Evolutionary conservation across 2,797 vertebrate species (phyloP).

Genomic region (Rachycentron canadum): DNA sequence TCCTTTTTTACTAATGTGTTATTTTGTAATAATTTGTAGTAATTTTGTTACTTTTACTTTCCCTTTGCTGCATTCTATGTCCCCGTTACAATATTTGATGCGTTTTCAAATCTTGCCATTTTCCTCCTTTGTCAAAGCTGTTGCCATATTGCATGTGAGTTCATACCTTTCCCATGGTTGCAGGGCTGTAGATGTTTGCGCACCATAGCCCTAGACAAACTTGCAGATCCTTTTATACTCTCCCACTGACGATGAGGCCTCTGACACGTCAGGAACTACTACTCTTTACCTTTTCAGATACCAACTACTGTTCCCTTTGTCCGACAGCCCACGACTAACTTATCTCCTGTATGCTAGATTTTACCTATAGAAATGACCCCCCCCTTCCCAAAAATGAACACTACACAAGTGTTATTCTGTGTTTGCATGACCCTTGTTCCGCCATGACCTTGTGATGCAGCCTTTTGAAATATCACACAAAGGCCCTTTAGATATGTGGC

Average conservation of each 20-base stretch:
- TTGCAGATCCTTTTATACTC: conserved; percentile 80
- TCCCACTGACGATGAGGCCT: conserved; percentile 71
- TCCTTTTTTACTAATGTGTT: too few species aligned
- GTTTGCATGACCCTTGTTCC: conserved; percentile 75
- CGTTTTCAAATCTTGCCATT: conserved; percentile 24
- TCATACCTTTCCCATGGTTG: conserved; percentile 88
- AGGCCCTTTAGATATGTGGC: conserved; percentile 69
- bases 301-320: conserved; percentile 75
- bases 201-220: conserved; percentile 54
- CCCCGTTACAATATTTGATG: not conserved
- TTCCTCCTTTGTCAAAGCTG: conserved; percentile 24
- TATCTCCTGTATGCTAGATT: conserved; percentile 81
- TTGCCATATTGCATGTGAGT: conserved; percentile 21
- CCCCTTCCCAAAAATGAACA: conserved; percentile 42
- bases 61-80: not conserved
- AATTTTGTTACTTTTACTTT: not conserved
- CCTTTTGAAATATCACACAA: conserved; percentile 83
- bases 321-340: conserved; percentile 65
- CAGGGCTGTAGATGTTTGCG: conserved; percentile 68
- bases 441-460: conserved; percentile 77
- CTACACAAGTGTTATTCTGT: conserved; percentile 74
- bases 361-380: conserved; percentile 84
- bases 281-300: conserved; percentile 82
- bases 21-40: too few species aligned
- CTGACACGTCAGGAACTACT: conserved; percentile 75